Conservation (phyloP, 1,140 invertebrate genomes). For the Calycopis cecrops region DNA sequence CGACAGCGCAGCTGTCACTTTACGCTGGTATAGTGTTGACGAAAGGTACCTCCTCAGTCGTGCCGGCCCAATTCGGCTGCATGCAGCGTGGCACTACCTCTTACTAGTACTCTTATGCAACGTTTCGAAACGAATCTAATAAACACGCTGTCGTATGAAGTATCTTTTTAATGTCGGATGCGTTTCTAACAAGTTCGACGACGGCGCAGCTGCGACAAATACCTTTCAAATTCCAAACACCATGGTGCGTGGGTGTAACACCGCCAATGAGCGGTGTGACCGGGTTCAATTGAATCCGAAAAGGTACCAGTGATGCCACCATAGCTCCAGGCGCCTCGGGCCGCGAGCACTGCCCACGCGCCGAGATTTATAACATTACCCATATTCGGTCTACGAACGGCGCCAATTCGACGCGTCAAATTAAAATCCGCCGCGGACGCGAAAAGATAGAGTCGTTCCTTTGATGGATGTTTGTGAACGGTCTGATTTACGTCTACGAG, state of each 20-base stretch:
- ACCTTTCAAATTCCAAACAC: slow-evolving; percentile 69
- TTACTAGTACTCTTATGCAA: too few relatives aligned
- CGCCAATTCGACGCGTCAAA: slow-evolving; percentile 69
- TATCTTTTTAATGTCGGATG: slow-evolving; percentile 11
- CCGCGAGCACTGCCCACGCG: slow-evolving; percentile 47
- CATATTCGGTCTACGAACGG: slow-evolving; percentile 68
- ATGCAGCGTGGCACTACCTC: too few relatives aligned
- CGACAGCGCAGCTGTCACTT: too few relatives aligned
- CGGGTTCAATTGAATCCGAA: slow-evolving; percentile 53
- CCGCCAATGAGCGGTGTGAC: slow-evolving; percentile 42
- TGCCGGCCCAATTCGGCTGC: too few relatives aligned
- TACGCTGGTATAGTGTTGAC: too few relatives aligned
- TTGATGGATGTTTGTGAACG: slow-evolving; percentile 52
- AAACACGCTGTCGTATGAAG: slow-evolving; percentile 3
- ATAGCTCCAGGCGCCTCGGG: slow-evolving; percentile 33
- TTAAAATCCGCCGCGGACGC: slow-evolving; percentile 63
- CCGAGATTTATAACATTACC: slow-evolving; percentile 70
- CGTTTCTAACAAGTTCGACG: slow-evolving; percentile 12
- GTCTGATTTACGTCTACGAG: slow-evolving; percentile 47
- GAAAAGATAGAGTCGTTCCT: slow-evolving; percentile 47
- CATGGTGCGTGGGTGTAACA: slow-evolving; percentile 52
- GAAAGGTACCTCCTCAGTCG: too few relatives aligned
- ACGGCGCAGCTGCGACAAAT: slow-evolving; percentile 51
- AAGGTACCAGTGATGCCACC: slow-evolving; percentile 28
- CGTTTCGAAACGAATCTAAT: too few relatives aligned